phyloP scores from a whole-genome alignment of 2,113 vertebrate species.

The Stigmatopora argus region DNA sequence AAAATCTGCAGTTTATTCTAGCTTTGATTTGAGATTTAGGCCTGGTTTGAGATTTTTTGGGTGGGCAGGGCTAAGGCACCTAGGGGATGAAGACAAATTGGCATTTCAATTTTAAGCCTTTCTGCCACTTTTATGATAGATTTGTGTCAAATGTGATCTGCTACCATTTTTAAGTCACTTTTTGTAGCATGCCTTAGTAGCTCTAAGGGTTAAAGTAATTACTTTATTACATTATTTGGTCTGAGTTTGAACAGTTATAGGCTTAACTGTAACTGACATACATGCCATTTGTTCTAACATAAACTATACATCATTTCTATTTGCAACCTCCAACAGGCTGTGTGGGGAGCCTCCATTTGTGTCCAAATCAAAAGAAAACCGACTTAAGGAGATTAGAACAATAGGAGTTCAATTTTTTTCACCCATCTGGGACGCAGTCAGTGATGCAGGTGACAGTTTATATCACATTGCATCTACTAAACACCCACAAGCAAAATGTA shows the following conservation, averaged over 20 bases:
- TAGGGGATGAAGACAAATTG: too few relatives aligned
- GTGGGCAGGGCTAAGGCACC: too few relatives aligned
- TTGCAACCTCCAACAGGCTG: slow-evolving; percentile 45
- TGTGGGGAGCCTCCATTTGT: slow-evolving; percentile 78
- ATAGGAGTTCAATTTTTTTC: slow-evolving; percentile 67
- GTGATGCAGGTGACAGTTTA: slow-evolving; percentile 66
- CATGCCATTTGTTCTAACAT: neutral
- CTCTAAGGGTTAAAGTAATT: too few relatives aligned
- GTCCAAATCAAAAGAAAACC: slow-evolving; percentile 71
- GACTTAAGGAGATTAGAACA: slow-evolving; percentile 76
- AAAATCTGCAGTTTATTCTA: too few relatives aligned
- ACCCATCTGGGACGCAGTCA: slow-evolving; percentile 68
- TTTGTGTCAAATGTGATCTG: too few relatives aligned
- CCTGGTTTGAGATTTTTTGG: too few relatives aligned
- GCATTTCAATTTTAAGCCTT: too few relatives aligned
- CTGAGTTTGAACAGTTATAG: neutral
- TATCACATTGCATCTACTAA: slow-evolving; percentile 1
- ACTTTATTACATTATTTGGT: neutral
- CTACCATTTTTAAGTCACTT: too few relatives aligned
- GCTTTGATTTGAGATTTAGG: too few relatives aligned
- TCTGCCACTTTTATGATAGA: too few relatives aligned
- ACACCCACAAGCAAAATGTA: neutral
- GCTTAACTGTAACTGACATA: neutral
- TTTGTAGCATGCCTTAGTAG: too few relatives aligned
- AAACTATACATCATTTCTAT: slow-evolving; percentile 9